Base-by-base conservation (phyloP, 2,888 invertebrate species). In the Scaptomyza reducta region DNA sequence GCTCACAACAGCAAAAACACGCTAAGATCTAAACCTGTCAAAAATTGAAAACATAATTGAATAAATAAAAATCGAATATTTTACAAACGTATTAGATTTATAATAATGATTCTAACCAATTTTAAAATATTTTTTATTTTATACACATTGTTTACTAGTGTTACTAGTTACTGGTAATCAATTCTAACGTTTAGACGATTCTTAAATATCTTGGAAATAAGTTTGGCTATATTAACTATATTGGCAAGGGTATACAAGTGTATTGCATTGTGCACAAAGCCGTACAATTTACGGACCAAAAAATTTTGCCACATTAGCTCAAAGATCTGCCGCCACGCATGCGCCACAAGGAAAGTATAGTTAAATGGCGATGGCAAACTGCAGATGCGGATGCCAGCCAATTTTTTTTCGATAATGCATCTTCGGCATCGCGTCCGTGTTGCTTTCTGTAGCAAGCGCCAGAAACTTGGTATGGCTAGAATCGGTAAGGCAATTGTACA, bases 311-410 rank as follows among this genome's bases (percentile, higher is more conserved):
- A 77, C 79, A 74, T 77, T 78, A 71, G 47, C 56, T 53, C 54
- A 63, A 27, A 50, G 66, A 71, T 64, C 60, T 70, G 66, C 67
- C 50, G 55, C 62, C 63, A 66, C 72, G 76, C 76, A 64, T 75
- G 75, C 63, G 75, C 71, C 71, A 51, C 71, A 58, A 53, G 38
- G 33, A 79, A 82, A 79, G 62, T 72, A 79, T 79, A 85, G 85
- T 82, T 79, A 75, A 60, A 69, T 69, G 61, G 56, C 44, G 33
- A 47, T 44, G 59, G 60, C 63, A 63, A 70, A 66, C 69, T 64
- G 68, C 54, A 50, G 42, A 22, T 25, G 49, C 9, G 11, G 14
- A 6, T 27, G 29, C 40, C 16, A 22, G 27, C 11, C 6, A n/a
- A n/a, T n/a, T n/a, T n/a, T n/a, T n/a, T n/a, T n/a, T n/a, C n/a